Conservation (phyloP, 1,140 invertebrate species). For the Eupristina koningsbergeri region DNA sequence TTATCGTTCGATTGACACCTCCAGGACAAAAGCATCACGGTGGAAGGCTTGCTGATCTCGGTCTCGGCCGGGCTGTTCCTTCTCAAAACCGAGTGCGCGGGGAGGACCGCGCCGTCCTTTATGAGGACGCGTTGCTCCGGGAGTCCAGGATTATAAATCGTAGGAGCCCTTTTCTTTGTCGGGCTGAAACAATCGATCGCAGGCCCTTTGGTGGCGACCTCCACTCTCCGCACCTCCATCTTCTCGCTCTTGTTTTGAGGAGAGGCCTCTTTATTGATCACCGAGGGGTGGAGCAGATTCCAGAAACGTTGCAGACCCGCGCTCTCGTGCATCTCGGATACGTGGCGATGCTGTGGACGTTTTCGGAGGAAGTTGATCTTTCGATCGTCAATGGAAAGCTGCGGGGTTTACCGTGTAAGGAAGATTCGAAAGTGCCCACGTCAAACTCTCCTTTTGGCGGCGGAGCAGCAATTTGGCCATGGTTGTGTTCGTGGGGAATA, state of each 20-base stretch:
- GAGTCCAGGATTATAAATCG: neutral
- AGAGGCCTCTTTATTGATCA: neutral
- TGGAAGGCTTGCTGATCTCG: neutral
- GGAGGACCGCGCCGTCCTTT: neutral
- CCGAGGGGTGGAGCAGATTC: neutral
- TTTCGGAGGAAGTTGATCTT: too few relatives aligned
- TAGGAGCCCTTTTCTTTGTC: neutral
- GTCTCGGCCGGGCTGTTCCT: neutral
- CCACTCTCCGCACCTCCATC: neutral
- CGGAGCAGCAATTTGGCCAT: too few relatives aligned
- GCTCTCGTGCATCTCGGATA: too few relatives aligned
- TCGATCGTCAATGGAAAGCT: too few relatives aligned
- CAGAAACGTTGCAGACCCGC: neutral
- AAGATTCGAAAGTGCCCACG: too few relatives aligned
- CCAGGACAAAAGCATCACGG: neutral
- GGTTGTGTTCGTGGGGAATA: too few relatives aligned
- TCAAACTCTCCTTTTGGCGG: too few relatives aligned
- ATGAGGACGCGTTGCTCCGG: neutral
- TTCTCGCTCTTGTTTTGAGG: neutral
- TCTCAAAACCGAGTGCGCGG: neutral
- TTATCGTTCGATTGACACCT: neutral
- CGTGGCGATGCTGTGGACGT: too few relatives aligned
- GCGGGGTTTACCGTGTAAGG: too few relatives aligned
- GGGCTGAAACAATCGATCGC: neutral
- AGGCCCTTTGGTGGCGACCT: neutral